phyloP scores from a whole-genome alignment of 2,888 invertebrate species.

The Leistus spinibarbis region DNA sequence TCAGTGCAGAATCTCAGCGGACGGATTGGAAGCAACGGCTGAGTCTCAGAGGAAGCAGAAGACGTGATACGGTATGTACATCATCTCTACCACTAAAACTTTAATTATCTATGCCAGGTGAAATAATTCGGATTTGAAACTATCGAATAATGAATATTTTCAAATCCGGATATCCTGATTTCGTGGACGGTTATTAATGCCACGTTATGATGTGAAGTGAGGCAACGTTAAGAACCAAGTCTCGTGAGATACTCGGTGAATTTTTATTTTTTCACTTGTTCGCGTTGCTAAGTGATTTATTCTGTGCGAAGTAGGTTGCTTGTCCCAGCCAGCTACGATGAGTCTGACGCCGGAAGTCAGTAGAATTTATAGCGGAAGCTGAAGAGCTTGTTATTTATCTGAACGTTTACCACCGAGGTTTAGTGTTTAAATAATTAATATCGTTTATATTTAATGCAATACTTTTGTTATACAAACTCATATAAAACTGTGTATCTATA shows the following conservation, averaged over 20 bases:
- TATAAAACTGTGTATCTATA: too few relatives aligned
- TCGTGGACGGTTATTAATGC: too few relatives aligned
- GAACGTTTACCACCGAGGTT: not conserved
- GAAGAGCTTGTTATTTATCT: conserved; percentile 3
- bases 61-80: conserved; percentile 63
- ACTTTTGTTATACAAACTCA: not conserved
- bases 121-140: not conserved
- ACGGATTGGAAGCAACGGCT: conserved; percentile 77
- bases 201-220: not conserved
- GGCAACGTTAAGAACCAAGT: not conserved
- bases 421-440: not conserved
- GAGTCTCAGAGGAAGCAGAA: conserved; percentile 73
- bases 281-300: conserved; percentile 21
- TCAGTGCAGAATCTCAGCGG: conserved; percentile 69
- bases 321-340: not conserved
- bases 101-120: not conserved
- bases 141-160: not conserved
- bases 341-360: conserved; percentile 5
- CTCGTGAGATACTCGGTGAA: not conserved
- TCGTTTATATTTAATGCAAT: not conserved
- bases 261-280: not conserved
- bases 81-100: too few relatives aligned
- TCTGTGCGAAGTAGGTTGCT: conserved; percentile 9
- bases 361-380: conserved; percentile 15
- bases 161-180: not conserved